These are phyloP conservation scores for Macropodus opercularis DNA, from an alignment of 2,797 vertebrate genomes.

Conservation along the genomic window DNA sequence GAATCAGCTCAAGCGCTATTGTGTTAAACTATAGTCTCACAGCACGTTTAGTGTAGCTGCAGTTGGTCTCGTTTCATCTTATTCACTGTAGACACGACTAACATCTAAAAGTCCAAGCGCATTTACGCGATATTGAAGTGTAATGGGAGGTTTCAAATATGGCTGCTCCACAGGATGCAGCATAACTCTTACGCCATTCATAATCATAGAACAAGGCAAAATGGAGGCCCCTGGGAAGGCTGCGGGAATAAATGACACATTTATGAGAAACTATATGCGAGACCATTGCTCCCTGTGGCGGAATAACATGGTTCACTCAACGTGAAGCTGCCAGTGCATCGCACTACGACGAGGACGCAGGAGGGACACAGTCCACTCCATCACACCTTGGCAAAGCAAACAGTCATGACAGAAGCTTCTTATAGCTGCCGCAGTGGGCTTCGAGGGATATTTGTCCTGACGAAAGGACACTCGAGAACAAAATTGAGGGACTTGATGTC, in stretches of 20 bases:
- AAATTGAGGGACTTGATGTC: slow-evolving; percentile 40
- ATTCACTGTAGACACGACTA: no score
- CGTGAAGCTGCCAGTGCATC: slow-evolving; percentile 43
- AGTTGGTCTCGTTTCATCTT: no score
- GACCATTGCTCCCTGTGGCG: slow-evolving; percentile 32
- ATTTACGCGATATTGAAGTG: no score
- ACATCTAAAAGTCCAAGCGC: no score
- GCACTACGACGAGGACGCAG: slow-evolving; percentile 34
- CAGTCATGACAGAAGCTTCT: slow-evolving; percentile 46
- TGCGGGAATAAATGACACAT: slow-evolving; percentile 50
- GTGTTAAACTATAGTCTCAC: neutral
- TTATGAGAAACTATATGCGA: slow-evolving; percentile 51
- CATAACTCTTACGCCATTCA: slow-evolving; percentile 8
- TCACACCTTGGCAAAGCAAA: slow-evolving; percentile 54
- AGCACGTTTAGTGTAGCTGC: neutral
- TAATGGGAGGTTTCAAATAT: neutral
- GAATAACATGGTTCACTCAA: slow-evolving; percentile 48
- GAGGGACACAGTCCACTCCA: slow-evolving; percentile 45
- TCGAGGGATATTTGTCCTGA: slow-evolving; percentile 56
- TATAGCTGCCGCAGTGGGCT: slow-evolving; percentile 20
- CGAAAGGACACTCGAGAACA: slow-evolving; percentile 25
- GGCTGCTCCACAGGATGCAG: neutral
- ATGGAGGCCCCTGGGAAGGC: slow-evolving; percentile 31
- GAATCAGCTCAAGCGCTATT: no score
- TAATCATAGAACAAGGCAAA: slow-evolving; percentile 18